phyloP scores from a whole-genome alignment of 1,140 invertebrate genomes.

The Drosophila bocqueti region DNA sequence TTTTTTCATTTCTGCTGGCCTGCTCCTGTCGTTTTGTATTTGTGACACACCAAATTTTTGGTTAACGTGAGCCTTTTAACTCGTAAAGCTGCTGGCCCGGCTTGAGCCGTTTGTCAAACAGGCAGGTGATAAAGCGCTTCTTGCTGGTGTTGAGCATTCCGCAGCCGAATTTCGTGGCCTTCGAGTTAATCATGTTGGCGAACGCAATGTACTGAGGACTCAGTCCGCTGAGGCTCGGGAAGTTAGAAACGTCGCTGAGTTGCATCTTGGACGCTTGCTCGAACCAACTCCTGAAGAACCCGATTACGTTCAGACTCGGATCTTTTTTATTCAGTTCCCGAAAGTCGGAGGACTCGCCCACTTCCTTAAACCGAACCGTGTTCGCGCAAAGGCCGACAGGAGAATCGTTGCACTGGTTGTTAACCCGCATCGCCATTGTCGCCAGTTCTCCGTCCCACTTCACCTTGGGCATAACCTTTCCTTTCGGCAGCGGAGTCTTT shows the following conservation, averaged over 20 bases:
- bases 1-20: background rate
- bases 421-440: background rate
- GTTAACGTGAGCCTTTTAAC: background rate
- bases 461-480: background rate
- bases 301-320: background rate
- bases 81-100: background rate
- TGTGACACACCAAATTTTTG: background rate
- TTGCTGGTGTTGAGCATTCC: background rate
- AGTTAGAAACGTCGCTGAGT: background rate
- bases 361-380: background rate
- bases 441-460: background rate
- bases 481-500: background rate
- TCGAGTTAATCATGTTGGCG: background rate
- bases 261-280: background rate
- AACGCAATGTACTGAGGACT: background rate
- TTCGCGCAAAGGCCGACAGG: background rate
- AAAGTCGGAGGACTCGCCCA: constrained; percentile 8
- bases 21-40: background rate
- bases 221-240: background rate
- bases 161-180: background rate
- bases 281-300: background rate
- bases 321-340: accelerated
- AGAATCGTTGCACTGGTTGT: background rate
- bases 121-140: constrained; percentile 4
- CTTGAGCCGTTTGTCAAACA: background rate